Percentiles rank a stretch among this genome's conserved stretches.
Evolutionary conservation across 2,113 vertebrate genomes (phyloP).

Genomic region (Asarcornis scutulata): DNA sequence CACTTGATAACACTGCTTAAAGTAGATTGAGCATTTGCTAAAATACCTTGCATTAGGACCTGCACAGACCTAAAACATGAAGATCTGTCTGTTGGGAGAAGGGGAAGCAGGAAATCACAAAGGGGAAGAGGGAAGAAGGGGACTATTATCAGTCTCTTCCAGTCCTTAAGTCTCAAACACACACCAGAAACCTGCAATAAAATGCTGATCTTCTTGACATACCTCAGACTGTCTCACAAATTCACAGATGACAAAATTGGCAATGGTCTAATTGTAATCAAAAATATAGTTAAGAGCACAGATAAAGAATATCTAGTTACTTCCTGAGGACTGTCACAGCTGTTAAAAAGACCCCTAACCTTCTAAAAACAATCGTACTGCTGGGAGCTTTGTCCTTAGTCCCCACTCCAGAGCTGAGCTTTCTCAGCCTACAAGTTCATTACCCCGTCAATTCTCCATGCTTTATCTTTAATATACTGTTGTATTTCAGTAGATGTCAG

Average conservation of each 20-base stretch:
- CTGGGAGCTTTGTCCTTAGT: not conserved
- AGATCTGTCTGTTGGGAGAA: not conserved
- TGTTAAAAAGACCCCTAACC: not conserved
- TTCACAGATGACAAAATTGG: not conserved
- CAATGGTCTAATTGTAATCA: not conserved
- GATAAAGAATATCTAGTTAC: not conserved
- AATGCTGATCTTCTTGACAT: not conserved
- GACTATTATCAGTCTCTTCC: not conserved
- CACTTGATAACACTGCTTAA: not conserved
- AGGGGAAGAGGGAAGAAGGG: not conserved
- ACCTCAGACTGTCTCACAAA: not conserved
- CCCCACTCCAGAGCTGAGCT: not conserved
- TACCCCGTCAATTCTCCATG: not conserved
- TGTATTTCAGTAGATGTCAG: not conserved
- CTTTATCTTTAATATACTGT: not conserved
- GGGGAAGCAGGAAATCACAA: not conserved
- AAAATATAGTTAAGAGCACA: not conserved
- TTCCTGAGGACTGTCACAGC: not conserved
- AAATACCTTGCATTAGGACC: not conserved
- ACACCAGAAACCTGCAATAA: not conserved
- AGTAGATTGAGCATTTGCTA: not conserved
- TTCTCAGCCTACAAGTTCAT: not conserved
- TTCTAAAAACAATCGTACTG: not conserved
- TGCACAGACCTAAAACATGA: not conserved
- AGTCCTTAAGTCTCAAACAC: not conserved